Base-by-base conservation (phyloP, 1,140 invertebrate species). In the Caenorhabditis latens region DNA sequence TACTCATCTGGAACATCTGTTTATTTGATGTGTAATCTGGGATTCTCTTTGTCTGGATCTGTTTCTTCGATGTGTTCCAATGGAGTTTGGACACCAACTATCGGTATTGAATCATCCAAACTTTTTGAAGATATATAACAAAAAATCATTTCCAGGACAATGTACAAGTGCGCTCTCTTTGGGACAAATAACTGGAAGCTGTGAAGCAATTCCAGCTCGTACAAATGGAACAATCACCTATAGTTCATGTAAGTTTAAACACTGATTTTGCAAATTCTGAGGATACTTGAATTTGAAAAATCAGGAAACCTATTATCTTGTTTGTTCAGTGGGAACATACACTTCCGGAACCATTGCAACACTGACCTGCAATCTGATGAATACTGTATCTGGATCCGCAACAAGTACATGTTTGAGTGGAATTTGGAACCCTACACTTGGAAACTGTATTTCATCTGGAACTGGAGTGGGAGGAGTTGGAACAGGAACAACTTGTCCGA, bases 341-440 rank as follows among this genome's bases (percentile, higher is more conserved):
- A 79, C 46, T 4, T 79, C 71, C 24, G 71, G 71, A 24, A 79
- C 71, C n/a, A 50, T 79, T 24, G 71, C 71, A 13, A 79, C 71
- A 16, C 24, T 79, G 71, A 53, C 71, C 6, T 79, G 71, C 21
- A 79, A 21, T 53, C 14, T 50, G 19, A 79, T 79, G 71, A 79
- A 24, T 50, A 79, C 71, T 6, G 71, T 79, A 48, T 79, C 71
- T 43, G 71, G 71, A 8, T 79, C 71, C 3, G 9, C 43, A 0
- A 79, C 71, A 4, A 79, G 71, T 24, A 79, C 71, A 13, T 79
- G 71, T 32, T n/a, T 79, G 7, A 79, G 71, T 79, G 46, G 71
- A 79, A 42, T 32, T 13, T 79, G 71, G 71, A 79, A 19, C 53
- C 71, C 71, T 9, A 24, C 71, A 2, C n/a, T 79, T 9, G 71